Base-by-base conservation (phyloP, 37 sponge, comb jelly and placozoan species). In the Hormiphora californensis region DNA sequence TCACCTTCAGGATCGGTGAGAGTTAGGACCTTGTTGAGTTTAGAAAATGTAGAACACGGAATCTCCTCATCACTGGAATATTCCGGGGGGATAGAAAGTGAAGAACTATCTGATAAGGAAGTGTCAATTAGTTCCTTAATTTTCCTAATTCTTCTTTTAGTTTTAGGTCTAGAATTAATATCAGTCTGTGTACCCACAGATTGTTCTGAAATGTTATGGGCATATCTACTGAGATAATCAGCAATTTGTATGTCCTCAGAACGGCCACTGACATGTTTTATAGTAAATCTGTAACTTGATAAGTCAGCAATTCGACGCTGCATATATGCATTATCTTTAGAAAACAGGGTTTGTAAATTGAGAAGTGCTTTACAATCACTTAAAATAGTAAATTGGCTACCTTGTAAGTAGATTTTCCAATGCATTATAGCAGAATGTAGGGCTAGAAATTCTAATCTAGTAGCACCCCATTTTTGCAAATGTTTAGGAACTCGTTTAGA, bases 221-320 rank as follows among this genome's bases (percentile, higher is more conserved):
- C 81, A 17, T 40, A 41, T 40, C 81, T 33, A 41, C 39, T 36
- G 11, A 73, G 81, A 73, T 73, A 73, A 33, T 73, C 81, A 73
- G 39, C 38, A 22, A 73, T 73, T 40, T 73, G 35, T 1, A 73
- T 73, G 25, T 73, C 81, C 23, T 73, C 81, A 73, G 39, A 36
- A 22, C 12, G 27, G n/a, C 81, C 81, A 11, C 36, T 32, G 41
- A 73, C 38, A 28, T 73, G 81, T 7, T 73, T n/a, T 27, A 73
- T 73, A 0, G 27, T 41, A 33, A 73, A 73, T 23, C 9, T 41
- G 46, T 40, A 73, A 73, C 81, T 46, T 40, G 81, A 43, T 40
- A 73, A 40, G 12, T 40, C 44, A 73, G 36, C 35, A 12, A 73
- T 7, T 39, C 81, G 7, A 23, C 81, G 43, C 38, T 73, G 81